phyloP scores from a whole-genome alignment of 2,888 invertebrate species.

The Drosophila mercatorum region DNA sequence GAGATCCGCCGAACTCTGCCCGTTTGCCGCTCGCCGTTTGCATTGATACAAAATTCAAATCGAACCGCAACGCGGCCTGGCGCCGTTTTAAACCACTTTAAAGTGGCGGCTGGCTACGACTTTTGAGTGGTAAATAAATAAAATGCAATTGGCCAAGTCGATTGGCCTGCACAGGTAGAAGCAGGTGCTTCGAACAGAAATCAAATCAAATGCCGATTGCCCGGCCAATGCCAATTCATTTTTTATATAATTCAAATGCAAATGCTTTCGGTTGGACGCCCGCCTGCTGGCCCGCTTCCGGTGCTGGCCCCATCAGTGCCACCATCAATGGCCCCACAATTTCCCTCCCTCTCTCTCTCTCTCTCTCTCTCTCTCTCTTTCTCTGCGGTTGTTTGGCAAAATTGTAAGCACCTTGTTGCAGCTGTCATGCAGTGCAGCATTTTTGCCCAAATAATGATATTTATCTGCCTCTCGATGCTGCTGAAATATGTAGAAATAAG shows the following conservation, averaged over 20 bases:
- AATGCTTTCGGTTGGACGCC: slow-evolving; percentile 55
- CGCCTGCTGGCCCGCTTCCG: slow-evolving; percentile 25
- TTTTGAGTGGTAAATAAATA: slow-evolving; percentile 47
- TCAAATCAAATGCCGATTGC: slow-evolving; percentile 65
- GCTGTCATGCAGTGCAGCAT: slow-evolving; percentile 44
- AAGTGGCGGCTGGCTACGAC: slow-evolving; percentile 12
- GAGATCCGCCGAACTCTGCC: background rate
- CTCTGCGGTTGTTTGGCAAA: slow-evolving; percentile 54
- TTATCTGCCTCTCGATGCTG: slow-evolving; percentile 14
- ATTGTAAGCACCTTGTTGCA: slow-evolving; percentile 72
- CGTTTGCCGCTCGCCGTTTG: slow-evolving; percentile 4
- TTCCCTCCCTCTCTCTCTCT: too few relatives aligned
- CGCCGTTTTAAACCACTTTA: slow-evolving; percentile 38
- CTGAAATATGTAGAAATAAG: slow-evolving; percentile 13
- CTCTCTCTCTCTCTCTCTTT: too few relatives aligned
- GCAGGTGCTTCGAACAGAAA: slow-evolving; percentile 23
- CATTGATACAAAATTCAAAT: slow-evolving; percentile 37
- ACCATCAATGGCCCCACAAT: slow-evolving; percentile 10
- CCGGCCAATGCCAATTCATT: slow-evolving; percentile 65
- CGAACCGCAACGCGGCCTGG: background rate
- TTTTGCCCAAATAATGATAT: slow-evolving; percentile 63
- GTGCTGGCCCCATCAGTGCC: slow-evolving; percentile 22
- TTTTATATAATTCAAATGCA: slow-evolving; percentile 74
- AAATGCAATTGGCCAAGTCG: slow-evolving; percentile 63
- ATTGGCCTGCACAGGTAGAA: slow-evolving; percentile 35